Evolutionary conservation across 2,797 vertebrate species (phyloP).

Genomic region (Sebastes miniatus): DNA sequence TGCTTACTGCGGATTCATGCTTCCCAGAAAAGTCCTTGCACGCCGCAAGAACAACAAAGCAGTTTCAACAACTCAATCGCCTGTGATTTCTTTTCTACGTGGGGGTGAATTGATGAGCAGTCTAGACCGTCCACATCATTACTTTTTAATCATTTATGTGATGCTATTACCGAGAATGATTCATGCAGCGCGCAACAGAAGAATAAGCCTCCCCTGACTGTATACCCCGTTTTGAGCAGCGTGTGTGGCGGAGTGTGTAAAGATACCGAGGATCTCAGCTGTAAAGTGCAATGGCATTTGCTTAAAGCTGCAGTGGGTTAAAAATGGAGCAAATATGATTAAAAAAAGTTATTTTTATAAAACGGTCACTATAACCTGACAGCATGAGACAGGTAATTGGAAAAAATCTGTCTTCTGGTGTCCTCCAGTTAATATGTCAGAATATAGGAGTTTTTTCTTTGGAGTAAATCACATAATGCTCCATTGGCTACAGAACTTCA

Average conservation of each 20-base stretch:
- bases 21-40: slow-evolving; percentile 31
- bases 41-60: slow-evolving; percentile 40
- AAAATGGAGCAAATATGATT: not conserved
- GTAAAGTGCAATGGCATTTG: slow-evolving; percentile 20
- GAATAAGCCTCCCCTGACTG: slow-evolving; percentile 26
- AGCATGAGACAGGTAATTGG: not conserved
- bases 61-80: slow-evolving; percentile 45
- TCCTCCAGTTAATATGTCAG: not conserved
- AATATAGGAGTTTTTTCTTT: not conserved
- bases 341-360: not conserved
- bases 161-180: slow-evolving; percentile 58
- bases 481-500: too few species aligned
- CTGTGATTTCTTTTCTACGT: slow-evolving; percentile 42
- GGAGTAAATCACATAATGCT: too few species aligned
- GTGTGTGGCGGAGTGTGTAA: slow-evolving; percentile 16
- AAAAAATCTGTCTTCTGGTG: too few species aligned
- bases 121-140: slow-evolving; percentile 59
- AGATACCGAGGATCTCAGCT: not conserved
- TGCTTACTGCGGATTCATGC: slow-evolving; percentile 19
- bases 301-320: not conserved
- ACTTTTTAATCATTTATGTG: slow-evolving; percentile 63
- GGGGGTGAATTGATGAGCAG: slow-evolving; percentile 51
- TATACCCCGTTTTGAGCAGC: slow-evolving; percentile 16
- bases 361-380: not conserved
- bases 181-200: slow-evolving; percentile 24